These are phyloP conservation scores for Gadus macrocephalus DNA, from an alignment of 2,113 vertebrate species.

Conservation along the genomic window DNA sequence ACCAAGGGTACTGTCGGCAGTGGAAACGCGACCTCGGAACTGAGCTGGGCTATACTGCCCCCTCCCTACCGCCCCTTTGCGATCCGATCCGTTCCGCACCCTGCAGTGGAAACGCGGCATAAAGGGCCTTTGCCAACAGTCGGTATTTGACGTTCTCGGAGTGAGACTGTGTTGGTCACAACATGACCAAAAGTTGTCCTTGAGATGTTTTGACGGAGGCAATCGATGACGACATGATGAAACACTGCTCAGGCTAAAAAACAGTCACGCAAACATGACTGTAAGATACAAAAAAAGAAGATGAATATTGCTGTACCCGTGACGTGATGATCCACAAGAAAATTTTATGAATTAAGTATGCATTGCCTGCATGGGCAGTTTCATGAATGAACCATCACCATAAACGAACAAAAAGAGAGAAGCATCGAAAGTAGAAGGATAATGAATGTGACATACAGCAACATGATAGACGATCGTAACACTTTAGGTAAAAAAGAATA, in stretches of 20 bases:
- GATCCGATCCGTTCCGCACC: no score
- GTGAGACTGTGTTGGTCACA: no score
- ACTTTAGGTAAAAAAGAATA: slow-evolving; percentile 27
- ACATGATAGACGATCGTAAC: slow-evolving; percentile 4
- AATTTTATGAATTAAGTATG: neutral
- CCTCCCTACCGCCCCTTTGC: no score
- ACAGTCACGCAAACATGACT: no score
- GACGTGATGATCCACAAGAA: neutral
- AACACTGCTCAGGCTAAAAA: neutral
- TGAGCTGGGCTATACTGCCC: no score
- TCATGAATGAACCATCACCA: neutral
- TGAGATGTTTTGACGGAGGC: neutral
- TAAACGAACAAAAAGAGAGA: slow-evolving; percentile 9
- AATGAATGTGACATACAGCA: slow-evolving; percentile 14
- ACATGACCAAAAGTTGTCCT: neutral
- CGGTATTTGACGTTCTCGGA: no score
- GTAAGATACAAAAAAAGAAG: neutral
- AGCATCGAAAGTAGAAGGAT: slow-evolving; percentile 10
- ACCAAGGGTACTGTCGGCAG: no score
- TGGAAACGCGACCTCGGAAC: no score
- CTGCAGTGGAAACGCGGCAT: no score
- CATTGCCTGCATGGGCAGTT: neutral
- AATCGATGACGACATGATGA: neutral
- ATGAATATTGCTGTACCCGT: neutral
- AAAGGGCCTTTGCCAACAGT: no score